Conservation (phyloP, 2,113 vertebrate species). For the Oxyura jamaicensis region DNA sequence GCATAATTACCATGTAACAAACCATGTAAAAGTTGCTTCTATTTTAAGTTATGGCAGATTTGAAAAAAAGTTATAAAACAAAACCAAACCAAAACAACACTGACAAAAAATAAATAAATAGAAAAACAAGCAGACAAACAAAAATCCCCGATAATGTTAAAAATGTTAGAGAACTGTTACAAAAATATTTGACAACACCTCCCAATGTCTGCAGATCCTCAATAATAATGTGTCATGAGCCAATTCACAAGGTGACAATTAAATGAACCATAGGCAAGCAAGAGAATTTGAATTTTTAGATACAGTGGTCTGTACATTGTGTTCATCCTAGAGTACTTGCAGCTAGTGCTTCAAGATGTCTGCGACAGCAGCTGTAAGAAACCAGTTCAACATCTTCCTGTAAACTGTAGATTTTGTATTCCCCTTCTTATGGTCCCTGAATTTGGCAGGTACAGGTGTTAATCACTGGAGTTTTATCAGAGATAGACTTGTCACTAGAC, state of each 20-base stretch:
- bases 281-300: not conserved
- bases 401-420: not conserved
- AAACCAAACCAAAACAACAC: too few relatives aligned
- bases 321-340: not conserved
- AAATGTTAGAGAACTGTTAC: not conserved
- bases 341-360: not conserved
- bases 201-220: not conserved
- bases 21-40: not conserved
- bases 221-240: not conserved
- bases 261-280: not conserved
- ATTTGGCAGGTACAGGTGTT: not conserved
- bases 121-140: not conserved
- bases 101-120: not conserved
- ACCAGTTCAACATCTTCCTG: not conserved
- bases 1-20: not conserved
- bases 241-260: not conserved
- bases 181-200: not conserved
- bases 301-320: not conserved
- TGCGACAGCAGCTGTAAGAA: not conserved
- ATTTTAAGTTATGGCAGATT: not conserved
- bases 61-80: not conserved
- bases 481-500: not conserved
- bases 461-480: not conserved
- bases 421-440: not conserved
- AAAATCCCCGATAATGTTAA: not conserved